phyloP scores from a whole-genome alignment of 2,888 invertebrate species.

The Dynastes tityus region DNA sequence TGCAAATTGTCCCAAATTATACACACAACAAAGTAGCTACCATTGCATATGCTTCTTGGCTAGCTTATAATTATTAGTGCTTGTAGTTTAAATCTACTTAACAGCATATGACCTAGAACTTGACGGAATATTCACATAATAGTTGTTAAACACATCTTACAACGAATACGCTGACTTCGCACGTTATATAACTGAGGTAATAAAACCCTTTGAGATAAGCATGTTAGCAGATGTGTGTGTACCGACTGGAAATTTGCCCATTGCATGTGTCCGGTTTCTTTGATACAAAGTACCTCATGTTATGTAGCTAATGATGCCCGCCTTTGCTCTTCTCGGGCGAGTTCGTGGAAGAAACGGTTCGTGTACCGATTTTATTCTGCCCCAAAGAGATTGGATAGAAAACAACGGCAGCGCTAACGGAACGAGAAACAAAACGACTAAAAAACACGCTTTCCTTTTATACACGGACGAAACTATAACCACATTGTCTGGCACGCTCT shows the following conservation, averaged over 20 bases:
- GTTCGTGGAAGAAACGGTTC: conserved; percentile 47
- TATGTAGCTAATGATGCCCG: conserved; percentile 32
- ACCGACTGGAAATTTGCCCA: conserved; percentile 10
- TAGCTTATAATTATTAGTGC: too few relatives aligned
- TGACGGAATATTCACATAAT: too few relatives aligned
- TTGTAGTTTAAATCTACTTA: too few relatives aligned
- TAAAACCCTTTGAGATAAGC: conserved; percentile 15
- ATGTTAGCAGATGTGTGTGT: conserved; percentile 16
- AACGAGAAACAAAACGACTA: conserved; percentile 34
- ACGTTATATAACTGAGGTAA: conserved; percentile 23
- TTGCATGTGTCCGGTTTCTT: conserved; percentile 32
- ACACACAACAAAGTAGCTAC: too few relatives aligned
- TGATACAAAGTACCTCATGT: conserved; percentile 33
- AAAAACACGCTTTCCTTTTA: conserved; percentile 18
- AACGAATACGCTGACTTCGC: not conserved
- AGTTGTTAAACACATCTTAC: too few relatives aligned
- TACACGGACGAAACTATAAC: conserved; percentile 37
- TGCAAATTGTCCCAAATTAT: too few relatives aligned
- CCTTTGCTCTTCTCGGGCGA: conserved; percentile 16
- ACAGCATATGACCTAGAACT: too few relatives aligned
- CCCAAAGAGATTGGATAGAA: conserved; percentile 27
- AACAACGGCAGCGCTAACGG: conserved; percentile 44
- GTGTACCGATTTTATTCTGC: conserved; percentile 44
- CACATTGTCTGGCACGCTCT: conserved; percentile 66
- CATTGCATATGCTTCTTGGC: too few relatives aligned